Conservation (phyloP, 2,797 vertebrate species). For the Myotis daubentonii region DNA sequence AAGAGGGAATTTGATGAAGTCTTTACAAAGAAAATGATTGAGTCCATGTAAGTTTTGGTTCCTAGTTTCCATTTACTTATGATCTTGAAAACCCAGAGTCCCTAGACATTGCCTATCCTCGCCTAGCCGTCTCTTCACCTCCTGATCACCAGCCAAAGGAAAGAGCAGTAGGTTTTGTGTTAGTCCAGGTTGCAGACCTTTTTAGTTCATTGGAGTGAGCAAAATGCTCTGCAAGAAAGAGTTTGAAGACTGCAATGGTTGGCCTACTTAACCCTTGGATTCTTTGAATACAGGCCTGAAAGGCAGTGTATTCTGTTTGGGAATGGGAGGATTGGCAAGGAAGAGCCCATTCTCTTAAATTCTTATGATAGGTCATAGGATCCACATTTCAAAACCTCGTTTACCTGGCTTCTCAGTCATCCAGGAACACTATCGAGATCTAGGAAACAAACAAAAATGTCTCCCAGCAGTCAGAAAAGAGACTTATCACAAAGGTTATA, state of each 20-base stretch:
- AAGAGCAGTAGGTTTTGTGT: neutral
- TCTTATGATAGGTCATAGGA: neutral
- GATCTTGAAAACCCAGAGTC: neutral
- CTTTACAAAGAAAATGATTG: constrained; percentile 89
- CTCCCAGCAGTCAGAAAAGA: neutral
- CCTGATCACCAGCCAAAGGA: neutral
- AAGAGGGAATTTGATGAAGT: constrained; percentile 87
- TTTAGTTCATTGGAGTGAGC: neutral
- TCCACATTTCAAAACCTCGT: neutral
- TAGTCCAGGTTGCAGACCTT: neutral
- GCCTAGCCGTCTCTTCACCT: neutral
- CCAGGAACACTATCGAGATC: neutral
- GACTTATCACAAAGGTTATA: constrained; percentile 1
- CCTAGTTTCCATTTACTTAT: constrained; percentile 28
- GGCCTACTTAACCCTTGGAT: neutral
- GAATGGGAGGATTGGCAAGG: neutral
- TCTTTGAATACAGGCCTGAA: neutral
- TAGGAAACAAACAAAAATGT: neutral
- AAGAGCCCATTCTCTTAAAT: neutral
- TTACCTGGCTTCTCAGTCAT: neutral
- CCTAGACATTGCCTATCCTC: neutral
- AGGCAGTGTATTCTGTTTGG: neutral
- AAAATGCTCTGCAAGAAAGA: neutral
- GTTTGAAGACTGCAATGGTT: neutral
- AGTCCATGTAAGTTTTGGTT: constrained; percentile 87